Evolutionary conservation across 2,797 vertebrate genomes (phyloP), one percentile per base, ranked within the genome.

Genomic region (Rhadinocentrus ornatus): DNA sequence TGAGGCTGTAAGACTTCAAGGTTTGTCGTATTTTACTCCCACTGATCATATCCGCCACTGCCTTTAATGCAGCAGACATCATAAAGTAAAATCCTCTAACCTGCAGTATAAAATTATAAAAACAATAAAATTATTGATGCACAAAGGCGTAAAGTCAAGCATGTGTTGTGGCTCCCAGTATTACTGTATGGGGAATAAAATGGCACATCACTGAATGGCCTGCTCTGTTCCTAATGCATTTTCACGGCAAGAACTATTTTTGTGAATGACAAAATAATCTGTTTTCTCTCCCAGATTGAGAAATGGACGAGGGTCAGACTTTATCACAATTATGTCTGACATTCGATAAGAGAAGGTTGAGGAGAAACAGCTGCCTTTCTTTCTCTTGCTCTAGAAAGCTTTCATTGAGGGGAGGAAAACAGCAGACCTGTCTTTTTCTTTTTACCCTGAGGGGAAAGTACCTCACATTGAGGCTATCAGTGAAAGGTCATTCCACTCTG

Each of bases 401-500:
- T 62, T 85, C 80, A 80, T 77, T 85, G 83, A 90, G 70, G 50
- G 69, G 57, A 59, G 18, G 65, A 76, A 80, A 84, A 80, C 70
- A 86, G 76, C 74, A 75, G 75, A 84, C 62, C 4, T 66, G 22
- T 77, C 78, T 88, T 82, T 85, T 84, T 73, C 73, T 85, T 72
- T 88, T 76, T 44, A 75, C 85, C 87, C 86, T 34, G 80, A 85
- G 81, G 92, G 88, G 85, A 87, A 91, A 88, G 88, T 81, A 83
- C 86, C 87, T 82, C 84, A 80, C 83, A 79, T 81, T 65, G 75
- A 85, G 85, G 86, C 91, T 80, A 89, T 90, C 83, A 71, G 77
- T 80, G 67, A 91, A 93, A 93, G 92, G 90, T 93, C 91, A 90
- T 79, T 75, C 82, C 66, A 57, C 84, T 84, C 78, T 7, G 24